Evolutionary conservation across 1,140 invertebrate genomes (phyloP), one percentile per base, ranked within the genome.

Genomic region (Drosophila gunungcola): DNA sequence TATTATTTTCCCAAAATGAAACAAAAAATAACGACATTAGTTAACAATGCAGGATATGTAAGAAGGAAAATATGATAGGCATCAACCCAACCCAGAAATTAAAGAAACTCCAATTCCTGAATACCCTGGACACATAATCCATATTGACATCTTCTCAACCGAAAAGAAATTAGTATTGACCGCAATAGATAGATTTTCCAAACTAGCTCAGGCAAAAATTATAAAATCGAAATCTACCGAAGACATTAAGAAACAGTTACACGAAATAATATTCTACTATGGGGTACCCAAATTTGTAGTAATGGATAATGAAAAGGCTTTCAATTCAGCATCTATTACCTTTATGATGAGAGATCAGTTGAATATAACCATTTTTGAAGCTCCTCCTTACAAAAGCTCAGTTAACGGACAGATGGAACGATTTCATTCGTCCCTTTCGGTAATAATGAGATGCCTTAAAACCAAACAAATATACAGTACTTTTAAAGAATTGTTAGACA

Each of bases 271-370:
- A 9, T 70, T 81, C 27, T 56, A 48, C 12, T 73, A 51, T 13
- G 73, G 73, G 2, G 65, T 78, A 13, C 79, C 75, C 2, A 58
- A 81, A 43, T 34, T 1, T 10, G 43, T 79, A 4, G 67, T 81
- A 3, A 64, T 78, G 25, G 72, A 82, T 13, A 78, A 82, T 36
- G 63, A 78, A 64, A 69, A 69, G 53, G 62, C 67, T 1, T 41
- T 78, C 7, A 78, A 77, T 25, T 80, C 74, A 25, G 38, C 49
- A n/a, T 43, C 51, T 10, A 73, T 68, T 9, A 11, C 1, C 54
- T 56, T n/a, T n/a, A 77, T 68, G 61, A 16, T 67, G 3, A 43
- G 56, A 51, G 43, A 81, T 13, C 56, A 81, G 36, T 41, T 70
- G 34, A 13, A 25, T 1, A 73, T 73, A 1, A 46, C 67, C 34